Base-by-base conservation (phyloP, 2,797 vertebrate genomes). In the Ptychadena robeensis region DNA sequence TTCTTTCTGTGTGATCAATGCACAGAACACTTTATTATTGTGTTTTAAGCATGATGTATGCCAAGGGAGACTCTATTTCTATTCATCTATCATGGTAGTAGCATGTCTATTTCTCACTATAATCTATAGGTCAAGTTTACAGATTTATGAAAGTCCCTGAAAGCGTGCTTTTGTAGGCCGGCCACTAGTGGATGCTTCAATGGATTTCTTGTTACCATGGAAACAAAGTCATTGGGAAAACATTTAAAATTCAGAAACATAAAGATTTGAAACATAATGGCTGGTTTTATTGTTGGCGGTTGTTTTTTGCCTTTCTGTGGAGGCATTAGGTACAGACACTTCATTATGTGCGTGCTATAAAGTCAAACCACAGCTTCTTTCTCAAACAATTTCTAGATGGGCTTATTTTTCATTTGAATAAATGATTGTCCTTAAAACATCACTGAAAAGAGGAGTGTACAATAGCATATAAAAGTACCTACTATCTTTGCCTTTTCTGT, bases 191-290 rank as follows among this genome's bases (percentile, higher is more conserved):
- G 27, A 40, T 9, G 3, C 37, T 31, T 31, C 18, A 12, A 65
- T 40, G 59, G 61, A 30, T 76, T 65, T 44, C 27, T 79, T 38
- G 44, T 79, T 69, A 59, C 40, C 34, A 57, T 70, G 66, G 31
- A 44, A 70, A 68, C 72, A 8, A 66, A 25, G 25, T 69, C 40
- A 61, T 72, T 35, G 22, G 22, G 9, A 64, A 63, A 72, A 44
- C 30, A 70, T 40, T 18, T 38, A n/a, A 71, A 53, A 67, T 30
- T 34, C n/a, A 38, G 9, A 67, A 67, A 28, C 32, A 8, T 32
- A n/a, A 61, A 25, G 68, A 71, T 72, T 81, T 59, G 57, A 35
- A 40, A 32, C 44, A 79, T n/a, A 59, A 59, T 79, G 44, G 30
- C 66, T 35, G 9, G 25, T 57, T 25, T 59, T 59, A 37, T 59